Base-by-base conservation (phyloP, 2,797 vertebrate species). In the Typhlichthys subterraneus region DNA sequence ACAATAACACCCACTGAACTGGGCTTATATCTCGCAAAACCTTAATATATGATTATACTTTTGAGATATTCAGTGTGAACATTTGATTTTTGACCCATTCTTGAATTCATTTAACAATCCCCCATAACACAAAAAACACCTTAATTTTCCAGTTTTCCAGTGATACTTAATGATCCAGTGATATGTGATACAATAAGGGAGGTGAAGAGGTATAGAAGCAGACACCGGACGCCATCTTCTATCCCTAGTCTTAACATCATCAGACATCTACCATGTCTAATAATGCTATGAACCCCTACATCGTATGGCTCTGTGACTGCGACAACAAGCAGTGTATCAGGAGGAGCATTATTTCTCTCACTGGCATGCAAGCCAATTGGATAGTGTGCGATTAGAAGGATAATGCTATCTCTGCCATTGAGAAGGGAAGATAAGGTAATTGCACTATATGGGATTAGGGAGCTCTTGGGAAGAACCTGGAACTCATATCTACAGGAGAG, bases 381-480 rank as follows among this genome's bases (percentile, higher is more conserved):
- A 90, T 88, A 89, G 84, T 76, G 76, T 69, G 76, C 53, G 88
- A 92, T 91, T 90, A 88, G 74, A 51, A 57, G 85, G 81, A 89
- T 89, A 88, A 91, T 84, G 75, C 69, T 84, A 88, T 87, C 88
- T 73, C 70, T 75, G 73, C 72, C 65, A 83, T 84, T 88, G 87
- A 88, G 86, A 81, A 79, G 81, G 73, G 65, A 57, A 88, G 89
- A 92, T 89, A 91, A 91, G 87, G 90, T 91, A 88, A 92, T 88
- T 89, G 79, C 75, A 65, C 70, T 57, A 82, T 90, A 92, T 82
- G 70, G 87, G 90, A 92, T 92, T 89, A 90, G 61, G 66, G 80
- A 70, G 79, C 66, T 76, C 73, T 76, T 75, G 77, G 85, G 79
- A 79, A 82, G 75, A 82, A 81, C 53, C 78, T 73, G 68, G 75